These are phyloP conservation scores for Habroteleia sp. DNA, from an alignment of 2,888 invertebrate genomes.

Conservation along the genomic window DNA sequence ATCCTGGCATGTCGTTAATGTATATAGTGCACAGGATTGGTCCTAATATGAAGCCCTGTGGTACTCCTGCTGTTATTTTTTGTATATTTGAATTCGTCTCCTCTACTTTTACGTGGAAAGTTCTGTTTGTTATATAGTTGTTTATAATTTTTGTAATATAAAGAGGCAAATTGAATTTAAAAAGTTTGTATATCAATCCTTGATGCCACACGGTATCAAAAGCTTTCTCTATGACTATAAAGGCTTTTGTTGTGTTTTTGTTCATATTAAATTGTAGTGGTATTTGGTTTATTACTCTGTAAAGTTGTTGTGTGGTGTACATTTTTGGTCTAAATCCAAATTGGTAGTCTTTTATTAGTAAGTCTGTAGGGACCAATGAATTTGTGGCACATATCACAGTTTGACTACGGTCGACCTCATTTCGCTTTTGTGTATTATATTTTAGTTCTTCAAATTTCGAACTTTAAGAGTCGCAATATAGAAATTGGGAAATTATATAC, in stretches of 20 bases:
- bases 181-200: not conserved
- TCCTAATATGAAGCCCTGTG: slow-evolving; percentile 2
- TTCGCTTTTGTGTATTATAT: too few relatives aligned
- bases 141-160: not conserved
- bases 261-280: too few relatives aligned
- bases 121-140: slow-evolving; percentile 1
- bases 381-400: too few relatives aligned
- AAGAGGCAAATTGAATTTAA: not conserved
- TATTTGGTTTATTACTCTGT: too few relatives aligned
- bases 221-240: slow-evolving; percentile 2
- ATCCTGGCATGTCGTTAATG: not conserved
- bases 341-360: not conserved
- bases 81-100: not conserved
- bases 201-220: too few relatives aligned
- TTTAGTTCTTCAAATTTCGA: too few relatives aligned
- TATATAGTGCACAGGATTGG: slow-evolving; percentile 1
- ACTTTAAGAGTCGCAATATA: too few relatives aligned
- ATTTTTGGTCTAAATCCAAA: slow-evolving; percentile 21
- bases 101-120: slow-evolving; percentile 1
- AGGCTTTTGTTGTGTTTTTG: slow-evolving; percentile 19
- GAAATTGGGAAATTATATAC: too few relatives aligned
- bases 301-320: slow-evolving; percentile 65
- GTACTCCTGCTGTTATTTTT: too few relatives aligned
- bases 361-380: too few relatives aligned
- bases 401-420: too few relatives aligned